Evolutionary conservation across 2,797 vertebrate species (phyloP), one percentile per base, ranked within the genome.

Genomic region (Podarcis lilfordi): DNA sequence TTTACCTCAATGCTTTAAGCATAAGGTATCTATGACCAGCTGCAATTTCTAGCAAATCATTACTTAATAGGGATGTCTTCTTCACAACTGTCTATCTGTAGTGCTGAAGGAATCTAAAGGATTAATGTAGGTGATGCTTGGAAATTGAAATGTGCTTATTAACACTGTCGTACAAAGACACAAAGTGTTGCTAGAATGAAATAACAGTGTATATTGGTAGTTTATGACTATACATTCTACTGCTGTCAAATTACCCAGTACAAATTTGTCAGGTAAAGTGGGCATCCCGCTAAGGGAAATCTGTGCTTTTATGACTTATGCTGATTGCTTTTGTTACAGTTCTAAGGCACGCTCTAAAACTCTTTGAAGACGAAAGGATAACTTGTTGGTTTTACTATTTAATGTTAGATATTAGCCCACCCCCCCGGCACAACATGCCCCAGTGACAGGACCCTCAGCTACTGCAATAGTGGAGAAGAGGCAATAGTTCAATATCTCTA

Each of bases 111-210:
- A 96, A 94, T 92, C 74, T 29, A 0, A 92, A 95, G 85, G 88
- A 93, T 91, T 94, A 93, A 84, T 91, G 68, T 37, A 83, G 29
- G 75, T 89, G 90, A 93, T 94, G 90, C n/a, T 66, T 91, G 89
- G 86, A 90, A 95, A 94, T 76, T 92, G 92, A 94, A 95, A 92
- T 92, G 91, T 94, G 84, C 92, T 95, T 94, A 96, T 95, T 95
- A 94, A 93, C 19, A 32, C 75, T 77, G 69, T 92, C 88, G 86
- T 89, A 91, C 89, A 95, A 92, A 94, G 90, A 72, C 80, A 82
- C 85, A 37, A 80, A 89, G 74, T 86, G 80, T 88, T 94, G 84
- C 91, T 92, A 93, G 90, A 82, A 68, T 92, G 90, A 94, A 95
- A 92, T 94, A 92, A 90, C 88, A 91, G 84, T n/a, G 72, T 91